phyloP scores from a whole-genome alignment of 1,140 invertebrate species.

The Teleogryllus occipitalis region DNA sequence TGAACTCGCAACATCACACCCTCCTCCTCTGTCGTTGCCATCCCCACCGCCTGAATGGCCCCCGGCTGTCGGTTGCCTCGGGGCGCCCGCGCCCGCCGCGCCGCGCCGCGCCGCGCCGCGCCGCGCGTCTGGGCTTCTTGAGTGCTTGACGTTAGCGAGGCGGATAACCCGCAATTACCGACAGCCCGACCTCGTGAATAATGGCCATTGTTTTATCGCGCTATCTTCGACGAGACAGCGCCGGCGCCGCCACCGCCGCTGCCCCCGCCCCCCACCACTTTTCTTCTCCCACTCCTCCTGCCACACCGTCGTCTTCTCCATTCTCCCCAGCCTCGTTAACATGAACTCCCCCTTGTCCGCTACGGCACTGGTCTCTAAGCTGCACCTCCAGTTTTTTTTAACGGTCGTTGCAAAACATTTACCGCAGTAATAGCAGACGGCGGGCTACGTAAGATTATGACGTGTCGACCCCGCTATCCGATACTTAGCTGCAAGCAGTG shows the following conservation, averaged over 20 bases:
- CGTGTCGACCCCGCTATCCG: background rate
- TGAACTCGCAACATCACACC: too few relatives aligned
- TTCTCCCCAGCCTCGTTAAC: too few relatives aligned
- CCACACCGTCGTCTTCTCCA: background rate
- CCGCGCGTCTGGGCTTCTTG: background rate
- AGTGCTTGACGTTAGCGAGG: background rate
- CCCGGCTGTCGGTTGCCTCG: too few relatives aligned
- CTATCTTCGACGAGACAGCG: background rate
- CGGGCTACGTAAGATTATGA: background rate
- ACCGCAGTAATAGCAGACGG: background rate
- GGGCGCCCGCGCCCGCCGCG: too few relatives aligned
- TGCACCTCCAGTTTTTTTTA: background rate
- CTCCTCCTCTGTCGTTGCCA: too few relatives aligned
- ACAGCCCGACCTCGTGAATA: background rate
- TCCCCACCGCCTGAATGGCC: too few relatives aligned
- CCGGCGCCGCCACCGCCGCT: too few relatives aligned
- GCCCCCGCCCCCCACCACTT: background rate
- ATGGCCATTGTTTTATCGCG: constrained; percentile 1
- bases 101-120: too few relatives aligned
- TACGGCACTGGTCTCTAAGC: too few relatives aligned
- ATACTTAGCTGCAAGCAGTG: background rate
- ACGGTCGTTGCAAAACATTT: background rate
- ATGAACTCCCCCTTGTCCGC: too few relatives aligned
- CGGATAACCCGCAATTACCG: background rate
- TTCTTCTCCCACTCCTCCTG: background rate